These are phyloP conservation scores for Ephestia elutella DNA, from an alignment of 1,140 invertebrate genomes.

Conservation along the genomic window DNA sequence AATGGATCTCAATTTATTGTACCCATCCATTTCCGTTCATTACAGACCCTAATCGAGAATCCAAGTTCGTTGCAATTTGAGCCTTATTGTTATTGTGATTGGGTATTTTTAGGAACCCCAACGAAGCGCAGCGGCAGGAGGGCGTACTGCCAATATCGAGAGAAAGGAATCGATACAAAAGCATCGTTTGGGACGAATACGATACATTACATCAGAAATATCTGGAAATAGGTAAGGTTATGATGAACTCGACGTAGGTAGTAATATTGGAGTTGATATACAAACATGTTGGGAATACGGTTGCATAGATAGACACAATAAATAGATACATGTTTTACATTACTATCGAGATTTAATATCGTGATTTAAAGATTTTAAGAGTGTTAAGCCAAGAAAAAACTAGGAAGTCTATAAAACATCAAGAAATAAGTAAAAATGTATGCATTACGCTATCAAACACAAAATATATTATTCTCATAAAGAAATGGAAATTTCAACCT, in stretches of 20 bases:
- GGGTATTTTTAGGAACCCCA: constrained; percentile 83
- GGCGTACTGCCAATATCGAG: constrained; percentile 83
- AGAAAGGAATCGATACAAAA: constrained; percentile 88
- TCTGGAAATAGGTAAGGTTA: constrained; percentile 19
- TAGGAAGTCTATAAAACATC: too few relatives aligned
- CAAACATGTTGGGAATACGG: too few relatives aligned
- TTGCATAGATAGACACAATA: too few relatives aligned
- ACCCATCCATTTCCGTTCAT: constrained; percentile 9
- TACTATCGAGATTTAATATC: too few relatives aligned
- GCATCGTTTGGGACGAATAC: constrained; percentile 91
- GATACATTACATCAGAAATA: constrained; percentile 89
- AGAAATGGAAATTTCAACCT: too few relatives aligned
- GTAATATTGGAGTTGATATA: background rate
- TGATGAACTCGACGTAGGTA: background rate
- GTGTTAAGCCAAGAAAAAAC: too few relatives aligned
- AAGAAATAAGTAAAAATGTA: too few relatives aligned
- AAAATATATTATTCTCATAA: too few relatives aligned
- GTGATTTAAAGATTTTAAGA: too few relatives aligned
- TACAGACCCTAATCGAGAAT: constrained; percentile 4
- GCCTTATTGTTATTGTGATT: constrained; percentile 6
- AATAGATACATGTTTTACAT: too few relatives aligned
- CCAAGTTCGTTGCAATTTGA: background rate
- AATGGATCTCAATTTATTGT: constrained; percentile 9
- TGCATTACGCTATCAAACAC: too few relatives aligned
- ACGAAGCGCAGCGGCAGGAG: constrained; percentile 86